Conservation (phyloP, 2,113 vertebrate genomes). For the Dryoscopus gambensis region DNA sequence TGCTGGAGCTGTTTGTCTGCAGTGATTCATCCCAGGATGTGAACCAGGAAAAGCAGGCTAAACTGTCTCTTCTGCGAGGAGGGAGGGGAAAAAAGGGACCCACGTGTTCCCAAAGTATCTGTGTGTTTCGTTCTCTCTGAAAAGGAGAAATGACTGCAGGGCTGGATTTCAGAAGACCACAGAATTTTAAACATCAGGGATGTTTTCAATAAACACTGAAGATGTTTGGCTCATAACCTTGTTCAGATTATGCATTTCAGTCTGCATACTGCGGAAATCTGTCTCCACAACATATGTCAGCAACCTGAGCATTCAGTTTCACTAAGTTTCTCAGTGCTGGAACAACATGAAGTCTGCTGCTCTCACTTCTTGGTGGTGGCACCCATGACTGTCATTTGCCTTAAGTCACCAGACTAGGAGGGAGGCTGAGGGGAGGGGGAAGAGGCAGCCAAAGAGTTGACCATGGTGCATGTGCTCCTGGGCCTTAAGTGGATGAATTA, state of each 20-base stretch:
- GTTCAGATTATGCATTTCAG: conserved; percentile 58
- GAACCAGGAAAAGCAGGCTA: conserved; percentile 56
- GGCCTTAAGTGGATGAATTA: not conserved
- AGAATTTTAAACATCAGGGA: conserved; percentile 56
- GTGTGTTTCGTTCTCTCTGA: conserved; percentile 38
- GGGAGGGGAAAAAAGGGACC: not conserved
- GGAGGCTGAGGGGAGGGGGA: not conserved
- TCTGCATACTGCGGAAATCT: conserved; percentile 62
- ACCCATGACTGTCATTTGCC: not conserved
- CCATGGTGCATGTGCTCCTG: not conserved
- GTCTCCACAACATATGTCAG: conserved; percentile 66
- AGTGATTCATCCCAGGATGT: conserved; percentile 52
- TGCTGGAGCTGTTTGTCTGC: conserved; percentile 16
- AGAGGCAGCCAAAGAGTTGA: not conserved
- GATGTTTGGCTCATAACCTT: conserved; percentile 60
- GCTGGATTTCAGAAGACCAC: conserved; percentile 53
- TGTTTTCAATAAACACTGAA: conserved; percentile 73
- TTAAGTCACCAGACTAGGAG: not conserved
- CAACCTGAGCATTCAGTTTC: conserved; percentile 12
- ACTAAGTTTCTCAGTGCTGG: not conserved
- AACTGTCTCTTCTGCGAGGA: conserved; percentile 15
- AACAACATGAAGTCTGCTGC: not conserved
- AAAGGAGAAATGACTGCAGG: conserved; percentile 62
- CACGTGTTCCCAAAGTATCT: conserved; percentile 26
- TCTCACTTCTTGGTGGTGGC: not conserved